Evolutionary conservation across 1,140 invertebrate genomes (phyloP).

Genomic region (Limonius californicus): DNA sequence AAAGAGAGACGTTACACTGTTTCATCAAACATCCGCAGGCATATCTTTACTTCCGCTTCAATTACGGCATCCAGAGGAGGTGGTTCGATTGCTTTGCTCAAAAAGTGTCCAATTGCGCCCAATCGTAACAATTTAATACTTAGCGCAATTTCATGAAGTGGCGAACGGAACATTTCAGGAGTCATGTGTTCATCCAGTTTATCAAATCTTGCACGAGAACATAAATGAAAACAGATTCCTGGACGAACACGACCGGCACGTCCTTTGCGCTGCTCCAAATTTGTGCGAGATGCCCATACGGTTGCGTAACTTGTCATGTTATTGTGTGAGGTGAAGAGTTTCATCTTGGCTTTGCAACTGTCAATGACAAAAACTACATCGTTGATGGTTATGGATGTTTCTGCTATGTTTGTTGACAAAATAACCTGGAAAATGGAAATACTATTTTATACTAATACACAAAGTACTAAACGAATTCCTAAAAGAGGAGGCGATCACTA

Average conservation of each 20-base stretch:
- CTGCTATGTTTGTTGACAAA: slow-evolving; percentile 87
- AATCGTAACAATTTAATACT: slow-evolving; percentile 84
- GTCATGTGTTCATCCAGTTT: slow-evolving; percentile 87
- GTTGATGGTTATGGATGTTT: slow-evolving; percentile 94
- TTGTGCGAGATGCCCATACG: slow-evolving; percentile 89
- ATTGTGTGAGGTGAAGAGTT: slow-evolving; percentile 91
- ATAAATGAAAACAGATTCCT: slow-evolving; percentile 88
- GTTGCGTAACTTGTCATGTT: slow-evolving; percentile 95
- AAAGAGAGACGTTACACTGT: slow-evolving; percentile 46
- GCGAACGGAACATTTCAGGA: slow-evolving; percentile 94
- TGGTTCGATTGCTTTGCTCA: slow-evolving; percentile 90
- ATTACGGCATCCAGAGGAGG: slow-evolving; percentile 93
- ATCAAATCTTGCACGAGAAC: slow-evolving; percentile 67
- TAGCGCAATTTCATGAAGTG: slow-evolving; percentile 84
- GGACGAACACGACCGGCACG: slow-evolving; percentile 84
- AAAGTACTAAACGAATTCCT: too few relatives aligned
- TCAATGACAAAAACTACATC: slow-evolving; percentile 96
- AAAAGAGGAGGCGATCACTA: too few relatives aligned
- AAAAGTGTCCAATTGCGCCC: slow-evolving; percentile 86
- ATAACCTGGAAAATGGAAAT: slow-evolving; percentile 72
- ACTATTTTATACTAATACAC: too few relatives aligned
- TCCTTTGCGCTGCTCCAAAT: slow-evolving; percentile 86
- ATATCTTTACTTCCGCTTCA: slow-evolving; percentile 72
- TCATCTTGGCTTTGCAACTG: slow-evolving; percentile 93
- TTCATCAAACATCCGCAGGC: too few relatives aligned